These are phyloP conservation scores for Uloborus diversus DNA, from an alignment of 1,140 invertebrate genomes.

Conservation along the genomic window DNA sequence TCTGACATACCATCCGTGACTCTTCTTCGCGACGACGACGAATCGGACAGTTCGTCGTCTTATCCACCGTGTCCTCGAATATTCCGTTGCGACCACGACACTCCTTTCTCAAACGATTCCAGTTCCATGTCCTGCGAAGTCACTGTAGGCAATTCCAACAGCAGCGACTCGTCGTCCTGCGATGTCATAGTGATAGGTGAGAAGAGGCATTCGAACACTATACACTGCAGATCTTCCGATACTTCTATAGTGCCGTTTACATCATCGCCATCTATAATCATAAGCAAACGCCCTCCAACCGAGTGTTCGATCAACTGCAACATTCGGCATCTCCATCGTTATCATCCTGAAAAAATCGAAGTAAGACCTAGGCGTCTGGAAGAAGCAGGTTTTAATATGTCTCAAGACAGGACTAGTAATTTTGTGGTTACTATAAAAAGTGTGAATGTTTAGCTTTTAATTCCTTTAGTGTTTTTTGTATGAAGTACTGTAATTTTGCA, in stretches of 20 bases:
- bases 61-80: slow-evolving; percentile 21
- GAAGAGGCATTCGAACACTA: not conserved
- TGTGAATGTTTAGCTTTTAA: slow-evolving; percentile 36
- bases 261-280: slow-evolving; percentile 32
- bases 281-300: slow-evolving; percentile 27
- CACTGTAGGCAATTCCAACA: not conserved
- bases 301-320: slow-evolving; percentile 28
- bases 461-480: not conserved
- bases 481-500: not conserved
- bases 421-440: slow-evolving; percentile 57
- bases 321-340: slow-evolving; percentile 46
- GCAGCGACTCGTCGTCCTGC: slow-evolving; percentile 35
- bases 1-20: slow-evolving; percentile 14
- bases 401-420: slow-evolving; percentile 21
- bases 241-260: not conserved
- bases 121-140: slow-evolving; percentile 8
- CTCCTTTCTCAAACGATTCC: slow-evolving; percentile 22
- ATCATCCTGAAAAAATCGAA: slow-evolving; percentile 45
- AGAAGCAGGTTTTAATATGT: not conserved
- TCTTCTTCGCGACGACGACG: slow-evolving; percentile 23
- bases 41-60: slow-evolving; percentile 18
- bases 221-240: not conserved
- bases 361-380: not conserved
- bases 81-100: slow-evolving; percentile 4
- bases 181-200: slow-evolving; percentile 16